Base-by-base conservation (phyloP, 1,140 invertebrate species). In the Drosophila micromelanica region DNA sequence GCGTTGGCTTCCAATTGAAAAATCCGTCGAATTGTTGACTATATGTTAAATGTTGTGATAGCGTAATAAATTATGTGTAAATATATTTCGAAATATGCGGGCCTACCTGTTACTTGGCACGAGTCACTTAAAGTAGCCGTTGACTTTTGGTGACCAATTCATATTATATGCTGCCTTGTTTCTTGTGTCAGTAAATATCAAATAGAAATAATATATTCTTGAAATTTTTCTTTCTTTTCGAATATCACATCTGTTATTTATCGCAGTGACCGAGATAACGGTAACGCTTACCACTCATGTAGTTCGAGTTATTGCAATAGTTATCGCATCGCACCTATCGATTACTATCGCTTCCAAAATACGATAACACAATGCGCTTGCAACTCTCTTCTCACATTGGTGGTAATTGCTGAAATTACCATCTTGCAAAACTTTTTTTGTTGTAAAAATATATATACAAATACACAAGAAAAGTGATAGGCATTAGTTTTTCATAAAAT, bases 401-500 rank as follows among this genome's bases (percentile, higher is more conserved):
- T 73, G 71, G 71, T 73, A 73, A 73, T 73, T 73, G 71, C 71
- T 73, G 65, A 73, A 73, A 73, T 73, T 69, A 69, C 65, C 65
- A 73, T 69, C 64, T 64, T 73, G 70, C 63, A 68, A 73, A 68
- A 73, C 63, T 73, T 73, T 73, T 73, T 73, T 73, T 73, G 70
- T 73, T 73, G 64, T 73, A 73, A 59, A 68, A 73, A 68, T 68
- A 73, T 60, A 73, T 72, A 72, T 67, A 72, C 67, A 71, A 67
- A 73, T 73, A 73, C 70, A 60, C 70, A 68, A 68, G 48, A 73
- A 61, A 73, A 73, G 70, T 73, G 60, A 73, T 73, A 73, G 70
- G 55, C 32, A 54, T 60, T 73, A 73, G 70, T 73, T 73, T 73
- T 73, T 73, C 70, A 68, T 73, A 73, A 73, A 46, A 68, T 81